Evolutionary conservation across 1,140 invertebrate species (phyloP).

Genomic region (Caenorhabditis elegans): WBcel235 BX284606.5:7167001-7167500

Average conservation of each 20-base stretch:
- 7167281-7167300: neutral
- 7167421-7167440: neutral
- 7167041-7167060: constrained; percentile 1
- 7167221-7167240: neutral
- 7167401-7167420: constrained; percentile 10
- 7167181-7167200: constrained; percentile 1
- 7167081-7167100: neutral
- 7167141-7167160: neutral
- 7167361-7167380: neutral
- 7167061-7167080: constrained; percentile 8
- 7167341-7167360: neutral
- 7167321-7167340: neutral
- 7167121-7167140: neutral
- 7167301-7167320: neutral
- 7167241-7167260: neutral
- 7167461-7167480: constrained; percentile 23
- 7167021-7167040: neutral
- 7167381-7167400: neutral
- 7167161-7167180: neutral
- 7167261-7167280: neutral
- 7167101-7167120: neutral
- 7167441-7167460: neutral
- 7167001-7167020: neutral
- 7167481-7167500: neutral
- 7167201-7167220: too few species aligned